These are phyloP conservation scores for Agonopterix alstromeriana DNA, from an alignment of 2,888 invertebrate genomes.

Conservation along the genomic window DNA sequence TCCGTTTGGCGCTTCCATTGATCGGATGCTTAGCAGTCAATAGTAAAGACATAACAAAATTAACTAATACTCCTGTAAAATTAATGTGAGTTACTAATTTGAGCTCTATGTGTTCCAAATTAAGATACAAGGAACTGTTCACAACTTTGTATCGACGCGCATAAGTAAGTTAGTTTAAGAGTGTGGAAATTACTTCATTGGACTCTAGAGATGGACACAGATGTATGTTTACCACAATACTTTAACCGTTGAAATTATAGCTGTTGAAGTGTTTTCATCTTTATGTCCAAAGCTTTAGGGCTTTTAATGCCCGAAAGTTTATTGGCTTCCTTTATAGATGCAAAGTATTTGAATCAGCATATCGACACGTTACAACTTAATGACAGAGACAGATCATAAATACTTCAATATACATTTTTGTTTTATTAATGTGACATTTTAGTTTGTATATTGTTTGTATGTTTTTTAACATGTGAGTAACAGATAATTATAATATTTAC, in stretches of 20 bases:
- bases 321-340: too few relatives aligned
- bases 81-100: slow-evolving; percentile 1
- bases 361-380: neutral
- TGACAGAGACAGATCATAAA: slow-evolving; percentile 11
- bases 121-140: neutral
- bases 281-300: too few relatives aligned
- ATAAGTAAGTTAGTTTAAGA: slow-evolving; percentile 5
- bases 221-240: neutral
- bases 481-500: too few relatives aligned
- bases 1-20: slow-evolving; percentile 44
- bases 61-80: neutral
- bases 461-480: neutral
- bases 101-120: slow-evolving; percentile 4
- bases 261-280: too few relatives aligned
- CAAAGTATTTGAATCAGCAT: neutral
- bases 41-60: slow-evolving; percentile 10
- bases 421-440: neutral
- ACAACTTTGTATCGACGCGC: neutral
- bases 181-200: slow-evolving; percentile 5
- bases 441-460: neutral
- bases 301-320: too few relatives aligned
- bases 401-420: neutral
- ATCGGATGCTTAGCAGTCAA: slow-evolving; percentile 31
- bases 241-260: too few relatives aligned
- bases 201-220: slow-evolving; percentile 6